Evolutionary conservation across 2,888 invertebrate genomes (phyloP).

Genomic region (Stomorhina lunata): DNA sequence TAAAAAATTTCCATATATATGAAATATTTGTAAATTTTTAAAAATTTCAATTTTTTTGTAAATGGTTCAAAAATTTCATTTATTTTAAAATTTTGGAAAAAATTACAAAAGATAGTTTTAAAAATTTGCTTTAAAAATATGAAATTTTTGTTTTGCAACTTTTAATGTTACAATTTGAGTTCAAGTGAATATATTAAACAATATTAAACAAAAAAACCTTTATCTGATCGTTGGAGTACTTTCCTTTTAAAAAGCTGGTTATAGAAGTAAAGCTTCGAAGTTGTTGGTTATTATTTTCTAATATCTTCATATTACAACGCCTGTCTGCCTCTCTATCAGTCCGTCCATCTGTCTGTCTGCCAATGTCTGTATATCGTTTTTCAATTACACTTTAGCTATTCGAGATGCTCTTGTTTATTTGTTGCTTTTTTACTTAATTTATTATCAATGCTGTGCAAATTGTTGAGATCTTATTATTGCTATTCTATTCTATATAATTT

Average conservation of each 20-base stretch:
- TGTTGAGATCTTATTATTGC: conserved; percentile 17
- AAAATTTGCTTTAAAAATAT: too few species aligned
- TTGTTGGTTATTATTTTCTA: conserved; percentile 14
- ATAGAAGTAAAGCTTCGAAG: neutral
- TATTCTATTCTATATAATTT: neutral
- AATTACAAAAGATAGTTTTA: too few species aligned
- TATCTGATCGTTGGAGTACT: neutral
- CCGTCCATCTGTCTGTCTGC: neutral
- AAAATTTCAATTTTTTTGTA: too few species aligned
- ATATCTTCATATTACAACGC: neutral
- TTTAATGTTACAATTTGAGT: too few species aligned
- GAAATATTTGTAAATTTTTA: too few species aligned
- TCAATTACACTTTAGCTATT: conserved; percentile 13
- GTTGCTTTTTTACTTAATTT: conserved; percentile 18
- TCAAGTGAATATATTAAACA: too few species aligned
- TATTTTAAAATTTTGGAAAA: too few species aligned
- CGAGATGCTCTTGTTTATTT: conserved; percentile 40
- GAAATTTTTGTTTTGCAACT: too few species aligned
- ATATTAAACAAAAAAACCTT: too few species aligned
- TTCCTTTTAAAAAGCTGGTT: neutral
- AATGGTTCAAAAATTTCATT: too few species aligned
- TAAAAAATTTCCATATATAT: too few species aligned
- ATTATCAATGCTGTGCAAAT: conserved; percentile 60
- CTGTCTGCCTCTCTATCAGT: neutral
- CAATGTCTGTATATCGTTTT: conserved; percentile 22